Evolutionary conservation across 2,888 invertebrate genomes (phyloP), one percentile per base, ranked within the genome.

Genomic region (Blastobasis lacticolella): DNA sequence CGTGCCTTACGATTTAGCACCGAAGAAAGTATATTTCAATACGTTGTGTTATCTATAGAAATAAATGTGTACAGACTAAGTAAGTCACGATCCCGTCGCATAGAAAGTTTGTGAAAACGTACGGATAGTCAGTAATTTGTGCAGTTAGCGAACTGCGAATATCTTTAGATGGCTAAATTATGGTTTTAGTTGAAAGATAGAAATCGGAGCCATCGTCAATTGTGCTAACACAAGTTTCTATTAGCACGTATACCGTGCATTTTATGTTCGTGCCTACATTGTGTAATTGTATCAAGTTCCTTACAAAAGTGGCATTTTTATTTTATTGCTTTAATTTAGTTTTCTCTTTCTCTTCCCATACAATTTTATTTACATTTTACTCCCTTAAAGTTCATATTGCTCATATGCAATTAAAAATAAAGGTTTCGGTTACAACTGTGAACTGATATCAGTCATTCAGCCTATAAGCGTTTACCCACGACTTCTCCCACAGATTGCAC

Each of bases 71-170:
- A 9, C 10, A 42, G 10, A 42, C n/a, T 10, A 42, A 23, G 10
- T 4, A 8, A 51, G 53, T 55, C 55, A 55, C 51, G 55, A 54
- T 47, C 48, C 37, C 45, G 41, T 10, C 38, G 46, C 46, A 10
- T 52, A 54, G 55, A 55, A 55, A 55, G 55, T 50, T 51, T 41
- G 51, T 41, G 51, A 49, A 55, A 55, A 48, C 48, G 47, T 10
- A 47, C 36, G 41, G 43, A 5, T 45, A 36, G 36, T 36, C 50
- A 37, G 40, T 47, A 48, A 49, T 49, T 51, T 51, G 49, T 53
- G 10, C 43, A 38, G 45, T 48, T 45, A 48, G 38, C 44, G 44
- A 42, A 23, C 49, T 38, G 40, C 45, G 9, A 40, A 45, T n/a
- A n/a, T 45, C 38, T 49, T 23, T 8, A 38, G 46, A 46, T 50